A percentile compares a stretch with the other conserved stretches of the same genome.
phyloP scores from a whole-genome alignment of 1,140 invertebrate species.

The Macrosteles quadrilineatus region DNA sequence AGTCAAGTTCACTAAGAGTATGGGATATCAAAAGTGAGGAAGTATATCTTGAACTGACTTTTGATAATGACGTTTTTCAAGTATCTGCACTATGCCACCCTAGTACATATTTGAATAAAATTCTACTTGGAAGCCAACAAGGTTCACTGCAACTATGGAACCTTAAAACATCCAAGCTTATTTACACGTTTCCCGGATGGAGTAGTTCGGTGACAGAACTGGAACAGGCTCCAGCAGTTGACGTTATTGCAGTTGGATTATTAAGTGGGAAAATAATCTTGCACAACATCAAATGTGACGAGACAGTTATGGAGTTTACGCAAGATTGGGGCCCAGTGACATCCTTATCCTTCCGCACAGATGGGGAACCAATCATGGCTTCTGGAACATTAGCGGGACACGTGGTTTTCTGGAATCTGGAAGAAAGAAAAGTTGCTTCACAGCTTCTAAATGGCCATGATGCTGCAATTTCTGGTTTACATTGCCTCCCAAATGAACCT shows the following conservation, averaged over 20 bases:
- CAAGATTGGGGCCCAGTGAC: constrained; percentile 94
- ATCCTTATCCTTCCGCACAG: constrained; percentile 82
- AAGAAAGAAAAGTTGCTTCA: constrained; percentile 74
- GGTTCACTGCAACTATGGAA: constrained; percentile 92
- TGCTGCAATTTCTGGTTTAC: constrained; percentile 70
- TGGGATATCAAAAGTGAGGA: constrained; percentile 84
- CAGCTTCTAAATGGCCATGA: constrained; percentile 78
- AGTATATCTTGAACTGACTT: constrained; percentile 66
- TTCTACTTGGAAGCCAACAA: constrained; percentile 88
- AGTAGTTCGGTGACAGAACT: constrained; percentile 66
- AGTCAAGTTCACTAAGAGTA: constrained; percentile 71
- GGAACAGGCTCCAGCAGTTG: constrained; percentile 83
- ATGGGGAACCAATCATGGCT: constrained; percentile 84
- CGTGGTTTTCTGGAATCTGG: constrained; percentile 92
- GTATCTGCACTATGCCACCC: constrained; percentile 85
- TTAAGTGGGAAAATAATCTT: constrained; percentile 79
- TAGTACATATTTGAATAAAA: constrained; percentile 91
- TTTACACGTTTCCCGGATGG: constrained; percentile 85
- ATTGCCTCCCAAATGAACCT: constrained; percentile 84
- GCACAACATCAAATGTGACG: constrained; percentile 87
- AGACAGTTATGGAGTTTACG: constrained; percentile 79
- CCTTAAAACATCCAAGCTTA: constrained; percentile 72
- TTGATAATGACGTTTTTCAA: constrained; percentile 70
- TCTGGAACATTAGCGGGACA: constrained; percentile 78
- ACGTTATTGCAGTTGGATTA: constrained; percentile 88